Evolutionary conservation across 2,797 vertebrate species (phyloP).

Genomic region (Silurus lanzhouensis): DNA sequence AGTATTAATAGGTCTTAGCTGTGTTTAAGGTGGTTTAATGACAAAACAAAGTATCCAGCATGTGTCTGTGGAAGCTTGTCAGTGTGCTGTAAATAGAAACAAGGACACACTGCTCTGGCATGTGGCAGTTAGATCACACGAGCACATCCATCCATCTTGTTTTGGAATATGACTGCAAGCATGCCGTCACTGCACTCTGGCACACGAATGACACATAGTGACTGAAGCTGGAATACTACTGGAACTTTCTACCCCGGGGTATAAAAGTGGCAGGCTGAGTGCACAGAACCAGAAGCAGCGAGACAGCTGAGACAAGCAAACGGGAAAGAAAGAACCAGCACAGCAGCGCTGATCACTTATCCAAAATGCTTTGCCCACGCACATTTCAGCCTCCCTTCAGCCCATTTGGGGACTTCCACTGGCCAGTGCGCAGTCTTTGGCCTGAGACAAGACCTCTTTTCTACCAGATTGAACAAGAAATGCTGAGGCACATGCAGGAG

Average conservation of each 20-base stretch:
- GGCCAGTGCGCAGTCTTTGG: slow-evolving; percentile 79
- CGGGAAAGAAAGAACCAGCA: slow-evolving; percentile 39
- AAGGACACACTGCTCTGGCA: slow-evolving; percentile 63
- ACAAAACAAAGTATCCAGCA: slow-evolving; percentile 28
- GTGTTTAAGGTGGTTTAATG: not conserved
- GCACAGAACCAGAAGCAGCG: slow-evolving; percentile 49
- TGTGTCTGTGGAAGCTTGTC: slow-evolving; percentile 38
- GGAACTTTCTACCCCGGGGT: slow-evolving; percentile 67
- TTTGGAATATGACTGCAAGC: slow-evolving; percentile 68
- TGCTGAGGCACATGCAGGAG: slow-evolving; percentile 76
- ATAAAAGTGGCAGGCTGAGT: slow-evolving; percentile 52
- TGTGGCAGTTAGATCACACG: slow-evolving; percentile 64
- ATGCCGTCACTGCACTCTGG: slow-evolving; percentile 54
- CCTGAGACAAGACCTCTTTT: slow-evolving; percentile 74
- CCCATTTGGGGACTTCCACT: slow-evolving; percentile 71
- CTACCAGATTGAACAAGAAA: slow-evolving; percentile 74
- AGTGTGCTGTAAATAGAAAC: slow-evolving; percentile 68
- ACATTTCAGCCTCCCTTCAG: slow-evolving; percentile 64
- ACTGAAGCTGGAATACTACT: slow-evolving; percentile 61
- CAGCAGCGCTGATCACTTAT: slow-evolving; percentile 19
- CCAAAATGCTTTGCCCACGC: slow-evolving; percentile 74
- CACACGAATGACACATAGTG: slow-evolving; percentile 40
- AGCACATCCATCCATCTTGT: slow-evolving; percentile 59
- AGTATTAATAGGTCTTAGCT: not conserved
- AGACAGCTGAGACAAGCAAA: slow-evolving; percentile 32